A percentile compares a stretch with the other conserved stretches of the same genome.
phyloP scores from a whole-genome alignment of 2,113 vertebrate genomes.

The Neomonachus schauinslandi region DNA sequence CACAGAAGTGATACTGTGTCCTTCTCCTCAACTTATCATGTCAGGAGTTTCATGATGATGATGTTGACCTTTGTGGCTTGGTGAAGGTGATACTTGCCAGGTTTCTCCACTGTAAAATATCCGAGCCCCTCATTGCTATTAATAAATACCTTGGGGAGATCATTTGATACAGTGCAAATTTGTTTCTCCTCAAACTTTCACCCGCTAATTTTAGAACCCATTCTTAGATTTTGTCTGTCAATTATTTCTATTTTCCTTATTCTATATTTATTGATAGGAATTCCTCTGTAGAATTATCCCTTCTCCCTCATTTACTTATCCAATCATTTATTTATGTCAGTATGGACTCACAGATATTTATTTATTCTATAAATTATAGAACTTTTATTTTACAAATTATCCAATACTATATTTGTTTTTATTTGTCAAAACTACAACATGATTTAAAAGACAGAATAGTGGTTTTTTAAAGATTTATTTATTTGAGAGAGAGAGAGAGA shows the following conservation, averaged over 20 bases:
- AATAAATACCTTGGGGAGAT: not conserved
- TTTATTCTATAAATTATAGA: not conserved
- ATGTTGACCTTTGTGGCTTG: not conserved
- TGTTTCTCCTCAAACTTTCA: slow-evolving; percentile 5
- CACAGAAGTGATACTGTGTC: not conserved
- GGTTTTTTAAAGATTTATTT: not conserved
- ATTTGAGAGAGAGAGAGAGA: not conserved
- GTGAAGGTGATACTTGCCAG: not conserved
- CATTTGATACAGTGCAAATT: not conserved
- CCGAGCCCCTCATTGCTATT: not conserved
- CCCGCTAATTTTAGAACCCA: not conserved
- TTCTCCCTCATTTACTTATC: not conserved
- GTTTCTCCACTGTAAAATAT: not conserved
- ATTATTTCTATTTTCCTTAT: not conserved
- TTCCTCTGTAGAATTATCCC: not conserved
- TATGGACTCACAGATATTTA: not conserved
- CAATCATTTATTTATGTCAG: slow-evolving; percentile 13
- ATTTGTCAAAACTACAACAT: not conserved
- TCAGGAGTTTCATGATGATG: not conserved
- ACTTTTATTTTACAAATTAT: not conserved
- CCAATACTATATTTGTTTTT: not conserved
- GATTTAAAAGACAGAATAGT: slow-evolving; percentile 13
- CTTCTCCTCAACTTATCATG: not conserved
- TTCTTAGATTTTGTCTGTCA: not conserved
- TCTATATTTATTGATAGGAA: not conserved